These are phyloP conservation scores for Metridium senile DNA, from an alignment of 92 coral and sea anemone genomes.

Conservation along the genomic window DNA sequence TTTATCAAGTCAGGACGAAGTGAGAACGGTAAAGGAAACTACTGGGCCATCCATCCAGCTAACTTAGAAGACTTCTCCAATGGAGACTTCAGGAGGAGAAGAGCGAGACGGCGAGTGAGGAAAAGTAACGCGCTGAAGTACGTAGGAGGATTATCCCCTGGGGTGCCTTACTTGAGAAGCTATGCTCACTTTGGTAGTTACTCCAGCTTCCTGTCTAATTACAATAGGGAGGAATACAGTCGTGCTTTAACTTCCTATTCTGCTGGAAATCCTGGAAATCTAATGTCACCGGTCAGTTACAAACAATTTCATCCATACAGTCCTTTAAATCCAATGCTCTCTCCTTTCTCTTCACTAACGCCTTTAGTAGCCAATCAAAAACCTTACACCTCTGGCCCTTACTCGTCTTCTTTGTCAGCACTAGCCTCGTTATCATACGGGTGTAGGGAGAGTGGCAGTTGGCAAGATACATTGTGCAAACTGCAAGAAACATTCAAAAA, in stretches of 20 bases:
- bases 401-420: conserved; percentile 59
- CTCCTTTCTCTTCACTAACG: conserved; percentile 3
- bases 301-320: conserved; percentile 27
- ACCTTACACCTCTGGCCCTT: conserved; percentile 10
- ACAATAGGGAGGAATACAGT: conserved; percentile 59
- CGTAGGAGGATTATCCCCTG: conserved; percentile 40
- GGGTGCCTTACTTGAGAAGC: conserved; percentile 55
- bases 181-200: conserved; percentile 45
- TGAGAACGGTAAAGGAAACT: conserved; percentile 97
- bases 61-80: conserved; percentile 97
- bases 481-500: conserved; percentile 79
- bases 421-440: conserved; percentile 32
- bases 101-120: conserved; percentile 91
- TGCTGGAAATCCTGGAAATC: conserved; percentile 50
- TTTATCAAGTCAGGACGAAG: conserved; percentile 98
- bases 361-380: background rate
- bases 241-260: conserved; percentile 31
- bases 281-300: conserved; percentile 52
- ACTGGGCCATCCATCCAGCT: conserved; percentile 99
- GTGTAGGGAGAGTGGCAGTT: conserved; percentile 62
- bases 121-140: conserved; percentile 77
- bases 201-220: conserved; percentile 48
- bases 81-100: conserved; percentile 93
- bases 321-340: conserved; percentile 13
- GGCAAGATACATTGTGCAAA: conserved; percentile 94